phyloP scores from a whole-genome alignment of 2,888 invertebrate genomes.

The Anticlea derivata region DNA sequence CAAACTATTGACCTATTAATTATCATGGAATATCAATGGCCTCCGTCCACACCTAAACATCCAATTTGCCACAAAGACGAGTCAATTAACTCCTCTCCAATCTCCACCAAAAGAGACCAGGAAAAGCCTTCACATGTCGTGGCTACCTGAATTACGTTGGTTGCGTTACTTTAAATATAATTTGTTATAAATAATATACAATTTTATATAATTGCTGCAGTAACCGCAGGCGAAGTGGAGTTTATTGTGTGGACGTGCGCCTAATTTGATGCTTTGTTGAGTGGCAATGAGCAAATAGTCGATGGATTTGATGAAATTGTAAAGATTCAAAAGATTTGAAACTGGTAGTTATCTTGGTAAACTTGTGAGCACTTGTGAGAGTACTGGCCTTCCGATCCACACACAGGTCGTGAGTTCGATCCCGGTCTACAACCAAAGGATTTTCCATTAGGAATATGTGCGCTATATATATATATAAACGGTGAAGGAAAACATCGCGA shows the following conservation, averaged over 20 bases:
- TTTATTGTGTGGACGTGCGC: constrained; percentile 3
- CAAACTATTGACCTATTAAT: no score
- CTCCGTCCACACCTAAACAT: constrained; percentile 1
- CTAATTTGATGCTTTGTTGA: constrained; percentile 2
- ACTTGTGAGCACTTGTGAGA: no score
- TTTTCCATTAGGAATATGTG: no score
- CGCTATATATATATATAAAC: no score
- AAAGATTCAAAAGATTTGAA: no score
- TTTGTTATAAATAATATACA: constrained; percentile 5
- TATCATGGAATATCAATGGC: background rate
- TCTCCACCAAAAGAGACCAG: constrained; percentile 12
- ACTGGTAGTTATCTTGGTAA: no score
- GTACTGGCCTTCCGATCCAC: no score
- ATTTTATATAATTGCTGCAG: constrained; percentile 11
- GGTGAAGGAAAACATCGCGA: no score
- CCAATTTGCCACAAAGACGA: constrained; percentile 6
- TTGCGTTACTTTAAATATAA: background rate
- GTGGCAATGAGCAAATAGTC: constrained; percentile 4
- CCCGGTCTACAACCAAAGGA: no score
- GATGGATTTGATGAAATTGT: no score
- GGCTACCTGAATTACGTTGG: constrained; percentile 14
- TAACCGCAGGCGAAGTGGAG: constrained; percentile 9
- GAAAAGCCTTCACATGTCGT: constrained; percentile 19
- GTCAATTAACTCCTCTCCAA: constrained; percentile 6
- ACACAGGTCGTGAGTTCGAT: no score